Conservation (phyloP, 2,797 vertebrate species). For the Toxotes lorentzi region DNA sequence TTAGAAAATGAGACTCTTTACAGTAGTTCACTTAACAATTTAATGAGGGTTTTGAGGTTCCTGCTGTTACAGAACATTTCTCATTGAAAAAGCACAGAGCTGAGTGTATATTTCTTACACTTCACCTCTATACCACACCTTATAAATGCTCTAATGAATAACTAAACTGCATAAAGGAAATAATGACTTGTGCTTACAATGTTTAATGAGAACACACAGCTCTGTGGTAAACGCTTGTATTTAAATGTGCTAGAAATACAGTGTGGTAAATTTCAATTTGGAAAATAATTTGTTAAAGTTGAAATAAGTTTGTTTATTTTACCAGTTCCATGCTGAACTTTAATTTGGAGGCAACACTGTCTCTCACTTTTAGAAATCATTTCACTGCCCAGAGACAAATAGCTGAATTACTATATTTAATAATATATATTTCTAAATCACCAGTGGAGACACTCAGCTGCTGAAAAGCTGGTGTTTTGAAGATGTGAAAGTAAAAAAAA, state of each 20-base stretch:
- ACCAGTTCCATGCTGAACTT: neutral
- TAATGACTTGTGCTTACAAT: neutral
- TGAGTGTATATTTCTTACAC: neutral
- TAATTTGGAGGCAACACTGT: neutral
- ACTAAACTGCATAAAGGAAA: neutral
- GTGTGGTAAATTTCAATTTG: neutral
- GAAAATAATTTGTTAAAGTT: neutral
- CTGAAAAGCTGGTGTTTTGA: neutral
- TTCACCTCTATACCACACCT: neutral
- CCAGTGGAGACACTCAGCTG: neutral
- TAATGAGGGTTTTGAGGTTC: neutral
- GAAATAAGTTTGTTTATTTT: neutral
- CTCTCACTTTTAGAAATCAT: neutral
- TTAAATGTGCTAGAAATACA: neutral
- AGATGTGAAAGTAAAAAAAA: constrained; percentile 2
- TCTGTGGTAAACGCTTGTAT: neutral
- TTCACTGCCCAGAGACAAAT: neutral
- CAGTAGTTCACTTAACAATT: neutral
- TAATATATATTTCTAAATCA: constrained; percentile 1
- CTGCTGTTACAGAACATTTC: neutral
- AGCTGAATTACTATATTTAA: neutral
- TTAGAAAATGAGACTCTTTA: neutral
- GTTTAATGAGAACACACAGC: neutral
- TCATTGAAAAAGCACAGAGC: neutral
- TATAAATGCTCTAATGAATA: neutral